Evolutionary conservation across 2,797 vertebrate genomes (phyloP).

Genomic region (Falco novaeseelandiae): DNA sequence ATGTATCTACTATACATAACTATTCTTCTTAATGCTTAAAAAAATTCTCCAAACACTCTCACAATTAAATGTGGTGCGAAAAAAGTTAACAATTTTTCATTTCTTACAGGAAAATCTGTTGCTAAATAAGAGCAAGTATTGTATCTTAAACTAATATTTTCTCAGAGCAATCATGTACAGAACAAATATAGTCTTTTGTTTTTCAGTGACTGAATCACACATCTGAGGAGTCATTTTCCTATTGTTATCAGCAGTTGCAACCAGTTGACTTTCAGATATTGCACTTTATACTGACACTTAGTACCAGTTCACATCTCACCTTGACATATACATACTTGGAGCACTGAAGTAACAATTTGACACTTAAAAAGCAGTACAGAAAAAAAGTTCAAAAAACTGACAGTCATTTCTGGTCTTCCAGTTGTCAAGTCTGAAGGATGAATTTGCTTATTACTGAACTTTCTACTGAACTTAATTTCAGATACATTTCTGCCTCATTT

Average conservation of each 20-base stretch:
- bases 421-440: not conserved
- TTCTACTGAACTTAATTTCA: not conserved
- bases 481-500: not conserved
- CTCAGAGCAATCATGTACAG: not conserved
- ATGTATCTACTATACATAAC: not conserved
- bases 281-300: not conserved
- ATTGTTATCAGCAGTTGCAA: not conserved
- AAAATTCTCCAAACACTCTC: fast-evolving
- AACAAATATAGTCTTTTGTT: not conserved
- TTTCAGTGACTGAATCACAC: not conserved
- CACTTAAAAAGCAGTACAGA: not conserved
- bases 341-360: not conserved
- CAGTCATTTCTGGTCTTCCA: not conserved
- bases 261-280: not conserved
- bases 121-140: not conserved
- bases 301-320: not conserved
- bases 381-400: not conserved
- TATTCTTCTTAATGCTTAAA: not conserved
- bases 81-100: not conserved
- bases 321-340: not conserved
- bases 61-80: not conserved
- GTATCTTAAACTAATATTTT: not conserved
- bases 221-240: not conserved
- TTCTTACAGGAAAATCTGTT: not conserved
- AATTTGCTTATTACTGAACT: not conserved